phyloP scores from a whole-genome alignment of 1,140 invertebrate species.

The Cheumatopsyche charites region DNA sequence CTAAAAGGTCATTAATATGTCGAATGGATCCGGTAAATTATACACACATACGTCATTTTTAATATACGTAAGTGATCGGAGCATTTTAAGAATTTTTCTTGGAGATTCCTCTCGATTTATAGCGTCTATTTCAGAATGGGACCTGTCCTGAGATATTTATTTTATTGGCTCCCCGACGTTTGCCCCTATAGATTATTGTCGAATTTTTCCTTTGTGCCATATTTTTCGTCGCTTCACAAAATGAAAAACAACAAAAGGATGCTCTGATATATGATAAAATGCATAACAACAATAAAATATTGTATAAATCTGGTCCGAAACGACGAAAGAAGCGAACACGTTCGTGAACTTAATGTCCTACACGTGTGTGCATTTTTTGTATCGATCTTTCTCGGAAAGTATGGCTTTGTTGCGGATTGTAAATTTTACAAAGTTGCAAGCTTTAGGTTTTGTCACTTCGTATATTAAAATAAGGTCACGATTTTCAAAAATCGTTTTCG shows the following conservation, averaged over 20 bases:
- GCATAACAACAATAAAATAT: conserved; percentile 13
- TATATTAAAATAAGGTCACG: conserved; percentile 44
- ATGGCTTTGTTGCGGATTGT: conserved; percentile 23
- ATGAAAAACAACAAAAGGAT: conserved; percentile 37
- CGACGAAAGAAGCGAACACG: neutral
- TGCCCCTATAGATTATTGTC: conserved; percentile 41
- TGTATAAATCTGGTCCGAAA: conserved; percentile 40
- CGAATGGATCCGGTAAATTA: conserved; percentile 16
- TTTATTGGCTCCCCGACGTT: conserved; percentile 42
- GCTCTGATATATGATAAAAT: conserved; percentile 36
- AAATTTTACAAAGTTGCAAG: conserved; percentile 41
- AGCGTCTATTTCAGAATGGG: conserved; percentile 29
- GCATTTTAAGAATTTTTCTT: conserved; percentile 24
- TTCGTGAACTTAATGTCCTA: conserved; percentile 2
- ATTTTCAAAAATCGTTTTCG: conserved; percentile 21
- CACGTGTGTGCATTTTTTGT: conserved; percentile 28
- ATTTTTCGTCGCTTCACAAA: conserved; percentile 40
- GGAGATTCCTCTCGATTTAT: conserved; percentile 38
- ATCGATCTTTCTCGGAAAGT: neutral
- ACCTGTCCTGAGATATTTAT: conserved; percentile 45
- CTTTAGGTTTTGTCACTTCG: conserved; percentile 36
- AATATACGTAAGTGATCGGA: conserved; percentile 21
- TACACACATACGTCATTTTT: conserved; percentile 14
- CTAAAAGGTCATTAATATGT: conserved; percentile 16
- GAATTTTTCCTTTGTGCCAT: conserved; percentile 42